Evolutionary conservation across 2,797 vertebrate species (phyloP).

Genomic region (Miichthys miiuy): DNA sequence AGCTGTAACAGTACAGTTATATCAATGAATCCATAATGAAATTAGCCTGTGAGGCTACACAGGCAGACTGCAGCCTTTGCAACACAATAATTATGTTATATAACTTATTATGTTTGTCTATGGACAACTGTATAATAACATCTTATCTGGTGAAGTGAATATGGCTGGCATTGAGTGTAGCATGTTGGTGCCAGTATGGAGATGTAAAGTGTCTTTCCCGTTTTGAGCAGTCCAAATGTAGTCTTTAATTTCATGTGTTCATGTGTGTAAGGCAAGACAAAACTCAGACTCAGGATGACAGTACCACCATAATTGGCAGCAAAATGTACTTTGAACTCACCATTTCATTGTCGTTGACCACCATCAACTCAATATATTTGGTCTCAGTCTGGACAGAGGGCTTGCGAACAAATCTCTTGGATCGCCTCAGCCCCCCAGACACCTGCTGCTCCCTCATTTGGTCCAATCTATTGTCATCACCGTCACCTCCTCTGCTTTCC

Average conservation of each 20-base stretch:
- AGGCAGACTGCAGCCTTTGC: too few relatives aligned
- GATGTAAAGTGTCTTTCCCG: background rate
- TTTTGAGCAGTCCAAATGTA: background rate
- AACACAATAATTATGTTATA: background rate
- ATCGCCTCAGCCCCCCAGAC: slow-evolving; percentile 72
- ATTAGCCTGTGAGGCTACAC: background rate
- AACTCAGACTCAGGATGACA: too few relatives aligned
- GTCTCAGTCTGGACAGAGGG: slow-evolving; percentile 96
- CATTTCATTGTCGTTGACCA: slow-evolving; percentile 94
- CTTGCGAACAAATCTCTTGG: slow-evolving; percentile 82
- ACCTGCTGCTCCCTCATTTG: slow-evolving; percentile 58
- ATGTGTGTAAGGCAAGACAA: background rate
- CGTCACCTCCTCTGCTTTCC: slow-evolving; percentile 68
- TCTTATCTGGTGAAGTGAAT: background rate
- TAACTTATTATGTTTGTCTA: background rate
- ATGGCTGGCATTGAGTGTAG: background rate
- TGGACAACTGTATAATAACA: background rate
- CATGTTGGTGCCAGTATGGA: background rate
- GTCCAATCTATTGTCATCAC: slow-evolving; percentile 49
- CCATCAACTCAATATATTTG: slow-evolving; percentile 97
- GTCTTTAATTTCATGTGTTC: background rate
- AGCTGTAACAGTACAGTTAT: background rate
- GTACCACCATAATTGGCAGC: background rate
- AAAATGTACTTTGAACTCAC: slow-evolving; percentile 54
- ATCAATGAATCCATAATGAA: background rate